Percentiles rank a stretch among this genome's conserved stretches.
Evolutionary conservation across 2,113 vertebrate species (phyloP).

Genomic region (Brienomyrus longianalis): DNA sequence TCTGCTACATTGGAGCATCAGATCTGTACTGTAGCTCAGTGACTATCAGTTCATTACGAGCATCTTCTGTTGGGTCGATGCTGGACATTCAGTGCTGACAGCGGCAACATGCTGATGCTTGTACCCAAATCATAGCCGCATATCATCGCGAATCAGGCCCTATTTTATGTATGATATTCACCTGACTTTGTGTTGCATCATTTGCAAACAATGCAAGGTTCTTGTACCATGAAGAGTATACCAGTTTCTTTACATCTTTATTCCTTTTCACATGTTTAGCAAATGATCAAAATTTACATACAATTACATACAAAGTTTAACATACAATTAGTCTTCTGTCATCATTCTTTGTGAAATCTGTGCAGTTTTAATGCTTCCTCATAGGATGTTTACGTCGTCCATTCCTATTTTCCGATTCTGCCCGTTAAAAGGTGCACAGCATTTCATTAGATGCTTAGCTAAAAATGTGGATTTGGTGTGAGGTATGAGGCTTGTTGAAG

Average conservation of each 20-base stretch:
- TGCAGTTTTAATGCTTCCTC: background rate
- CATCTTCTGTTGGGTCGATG: background rate
- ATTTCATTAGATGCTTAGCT: background rate
- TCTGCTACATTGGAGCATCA: background rate
- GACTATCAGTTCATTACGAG: background rate
- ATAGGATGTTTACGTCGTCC: background rate
- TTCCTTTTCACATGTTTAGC: background rate
- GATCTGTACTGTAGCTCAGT: background rate
- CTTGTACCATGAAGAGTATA: background rate
- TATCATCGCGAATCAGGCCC: background rate
- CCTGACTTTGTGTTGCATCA: background rate
- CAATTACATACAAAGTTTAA: background rate
- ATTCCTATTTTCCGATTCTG: background rate
- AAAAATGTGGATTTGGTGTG: background rate
- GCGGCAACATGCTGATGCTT: background rate
- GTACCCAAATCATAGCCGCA: background rate
- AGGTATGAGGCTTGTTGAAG: background rate
- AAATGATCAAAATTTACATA: background rate
- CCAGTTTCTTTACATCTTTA: background rate
- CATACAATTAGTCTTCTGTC: background rate
- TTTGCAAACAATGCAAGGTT: background rate
- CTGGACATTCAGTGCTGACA: background rate
- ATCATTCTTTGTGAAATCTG: background rate
- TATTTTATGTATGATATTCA: background rate
- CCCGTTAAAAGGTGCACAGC: background rate